Evolutionary conservation across 2,113 vertebrate species (phyloP).

Genomic region (Trichomycterus rosablanca): DNA sequence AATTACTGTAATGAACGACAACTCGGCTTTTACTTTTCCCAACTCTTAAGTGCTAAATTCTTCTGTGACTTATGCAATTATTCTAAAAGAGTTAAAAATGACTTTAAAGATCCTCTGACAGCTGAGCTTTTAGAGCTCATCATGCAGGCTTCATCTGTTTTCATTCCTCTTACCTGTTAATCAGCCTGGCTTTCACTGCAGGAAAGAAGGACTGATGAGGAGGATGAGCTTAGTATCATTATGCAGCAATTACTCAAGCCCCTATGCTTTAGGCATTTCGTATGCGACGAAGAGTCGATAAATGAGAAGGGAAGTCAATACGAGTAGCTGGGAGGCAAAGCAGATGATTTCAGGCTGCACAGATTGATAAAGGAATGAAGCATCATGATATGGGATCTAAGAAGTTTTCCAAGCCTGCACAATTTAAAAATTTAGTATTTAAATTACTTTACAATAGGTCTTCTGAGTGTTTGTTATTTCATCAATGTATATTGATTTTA

Average conservation of each 20-base stretch:
- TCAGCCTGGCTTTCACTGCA: slow-evolving; percentile 28
- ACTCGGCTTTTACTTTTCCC: too few relatives aligned
- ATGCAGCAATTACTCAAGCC: slow-evolving; percentile 23
- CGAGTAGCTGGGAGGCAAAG: slow-evolving; percentile 2
- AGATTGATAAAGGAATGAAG: too few relatives aligned
- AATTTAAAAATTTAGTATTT: too few relatives aligned
- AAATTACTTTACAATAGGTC: too few relatives aligned
- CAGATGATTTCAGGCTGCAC: slow-evolving; percentile 6
- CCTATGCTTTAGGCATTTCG: slow-evolving; percentile 13
- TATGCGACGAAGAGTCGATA: slow-evolving; percentile 24
- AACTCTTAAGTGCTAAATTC: too few relatives aligned
- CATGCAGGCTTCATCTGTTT: slow-evolving; percentile 15
- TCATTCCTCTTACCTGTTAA: slow-evolving; percentile 14
- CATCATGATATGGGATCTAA: too few relatives aligned
- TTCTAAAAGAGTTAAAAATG: slow-evolving; percentile 17
- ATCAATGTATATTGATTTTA: too few relatives aligned
- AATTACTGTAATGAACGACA: too few relatives aligned
- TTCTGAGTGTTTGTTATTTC: too few relatives aligned
- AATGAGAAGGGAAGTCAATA: slow-evolving; percentile 35
- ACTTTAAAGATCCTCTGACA: slow-evolving; percentile 2
- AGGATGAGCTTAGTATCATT: slow-evolving; percentile 22
- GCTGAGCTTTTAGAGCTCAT: slow-evolving; percentile 14
- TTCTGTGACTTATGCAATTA: slow-evolving; percentile 20
- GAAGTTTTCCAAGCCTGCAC: too few relatives aligned
- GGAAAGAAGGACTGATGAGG: slow-evolving; percentile 21